Conservation (phyloP, 2,797 vertebrate genomes). For the Knipowitschia caucasica region DNA sequence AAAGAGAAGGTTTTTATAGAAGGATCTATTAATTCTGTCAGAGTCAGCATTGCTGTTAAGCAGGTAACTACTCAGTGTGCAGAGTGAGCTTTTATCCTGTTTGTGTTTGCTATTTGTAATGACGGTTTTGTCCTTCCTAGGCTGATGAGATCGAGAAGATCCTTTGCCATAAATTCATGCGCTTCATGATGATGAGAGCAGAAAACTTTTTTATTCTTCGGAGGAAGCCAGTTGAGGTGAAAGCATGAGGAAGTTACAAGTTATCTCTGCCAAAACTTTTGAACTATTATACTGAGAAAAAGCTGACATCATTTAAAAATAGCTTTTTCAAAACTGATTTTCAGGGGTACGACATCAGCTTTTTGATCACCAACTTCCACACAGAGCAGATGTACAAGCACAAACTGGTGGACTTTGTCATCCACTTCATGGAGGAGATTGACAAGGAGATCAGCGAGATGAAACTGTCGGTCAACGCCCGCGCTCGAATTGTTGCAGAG, state of each 20-base stretch:
- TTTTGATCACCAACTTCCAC: slow-evolving; percentile 99
- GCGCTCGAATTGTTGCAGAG: slow-evolving; percentile 94
- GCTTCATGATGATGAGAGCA: slow-evolving; percentile 99
- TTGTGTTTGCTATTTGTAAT: neutral
- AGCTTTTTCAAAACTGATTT: too few species aligned
- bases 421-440: slow-evolving; percentile 99
- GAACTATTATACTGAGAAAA: neutral
- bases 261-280: neutral
- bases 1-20: slow-evolving; percentile 98
- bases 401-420: slow-evolving; percentile 97
- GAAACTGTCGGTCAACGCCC: slow-evolving; percentile 95
- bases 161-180: slow-evolving; percentile 97
- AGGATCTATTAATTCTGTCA: slow-evolving; percentile 96
- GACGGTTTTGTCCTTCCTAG: slow-evolving; percentile 53
- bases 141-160: slow-evolving; percentile 98
- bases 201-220: slow-evolving; percentile 97
- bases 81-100: too few species aligned
- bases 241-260: neutral
- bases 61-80: slow-evolving; percentile 76
- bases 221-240: slow-evolving; percentile 94
- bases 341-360: slow-evolving; percentile 98
- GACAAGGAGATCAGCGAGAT: slow-evolving; percentile 99
- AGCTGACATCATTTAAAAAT: too few species aligned
- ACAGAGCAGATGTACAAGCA: slow-evolving; percentile 99
- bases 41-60: slow-evolving; percentile 97